Evolutionary conservation across 2,888 invertebrate species (phyloP).

Genomic region (Panorpa germanica): DNA sequence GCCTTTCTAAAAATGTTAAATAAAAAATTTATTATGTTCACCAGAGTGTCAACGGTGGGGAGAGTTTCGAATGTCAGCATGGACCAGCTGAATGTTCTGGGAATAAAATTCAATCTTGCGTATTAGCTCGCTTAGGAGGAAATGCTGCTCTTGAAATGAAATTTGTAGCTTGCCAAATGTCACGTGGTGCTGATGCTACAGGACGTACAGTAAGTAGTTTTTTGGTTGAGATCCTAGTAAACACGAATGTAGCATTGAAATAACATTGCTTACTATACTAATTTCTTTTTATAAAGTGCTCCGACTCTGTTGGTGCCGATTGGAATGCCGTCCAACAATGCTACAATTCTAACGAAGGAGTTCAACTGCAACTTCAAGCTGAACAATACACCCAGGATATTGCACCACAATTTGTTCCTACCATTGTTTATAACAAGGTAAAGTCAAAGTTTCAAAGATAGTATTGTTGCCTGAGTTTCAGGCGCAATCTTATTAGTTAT

Average conservation of each 20-base stretch:
- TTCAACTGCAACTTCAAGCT: conserved; percentile 26
- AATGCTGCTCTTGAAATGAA: conserved; percentile 23
- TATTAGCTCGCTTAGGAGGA: conserved; percentile 21
- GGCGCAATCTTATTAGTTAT: not conserved
- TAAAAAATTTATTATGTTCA: conserved; percentile 1
- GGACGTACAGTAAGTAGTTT: conserved; percentile 14
- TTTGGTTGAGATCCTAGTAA: not conserved
- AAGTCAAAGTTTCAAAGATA: conserved; percentile 13
- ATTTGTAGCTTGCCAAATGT: conserved; percentile 36
- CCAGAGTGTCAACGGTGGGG: conserved; percentile 20
- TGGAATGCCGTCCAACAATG: conserved; percentile 22
- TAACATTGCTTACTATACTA: conserved; percentile 1
- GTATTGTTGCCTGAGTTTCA: conserved; percentile 1
- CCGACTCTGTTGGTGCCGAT: conserved; percentile 20
- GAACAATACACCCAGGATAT: conserved; percentile 23
- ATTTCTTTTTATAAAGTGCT: conserved; percentile 22
- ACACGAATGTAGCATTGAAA: conserved; percentile 1
- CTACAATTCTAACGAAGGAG: conserved; percentile 23
- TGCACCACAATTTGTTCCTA: conserved; percentile 28
- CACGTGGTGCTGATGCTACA: conserved; percentile 21
- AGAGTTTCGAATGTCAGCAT: conserved; percentile 38
- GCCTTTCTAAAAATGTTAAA: no score
- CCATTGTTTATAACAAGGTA: conserved; percentile 30
- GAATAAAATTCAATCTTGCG: conserved; percentile 41
- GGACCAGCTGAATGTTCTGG: conserved; percentile 40